Evolutionary conservation across 2,888 invertebrate genomes (phyloP).

Genomic region (Aporophyla lueneburgensis): DNA sequence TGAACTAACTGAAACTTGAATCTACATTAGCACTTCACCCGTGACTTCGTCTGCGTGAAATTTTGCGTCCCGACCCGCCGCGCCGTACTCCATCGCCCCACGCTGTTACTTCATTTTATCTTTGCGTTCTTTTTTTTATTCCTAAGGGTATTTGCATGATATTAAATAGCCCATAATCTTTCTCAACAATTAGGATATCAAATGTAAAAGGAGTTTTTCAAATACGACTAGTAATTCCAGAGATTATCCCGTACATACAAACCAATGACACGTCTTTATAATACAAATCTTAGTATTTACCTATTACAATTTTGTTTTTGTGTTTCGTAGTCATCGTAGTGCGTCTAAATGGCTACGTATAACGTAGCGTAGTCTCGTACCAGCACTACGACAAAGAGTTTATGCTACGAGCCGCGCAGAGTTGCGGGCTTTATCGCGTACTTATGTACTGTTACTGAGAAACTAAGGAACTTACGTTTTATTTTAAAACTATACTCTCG

Average conservation of each 20-base stretch:
- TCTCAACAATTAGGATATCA: no score
- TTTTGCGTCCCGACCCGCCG: background rate
- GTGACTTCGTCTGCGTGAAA: background rate
- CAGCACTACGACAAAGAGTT: constrained; percentile 28
- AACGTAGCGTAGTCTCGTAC: constrained; percentile 19
- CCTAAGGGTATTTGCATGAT: no score
- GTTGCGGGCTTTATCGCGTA: constrained; percentile 17
- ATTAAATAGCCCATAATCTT: no score
- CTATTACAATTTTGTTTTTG: constrained; percentile 14
- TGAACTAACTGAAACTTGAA: background rate
- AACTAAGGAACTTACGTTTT: constrained; percentile 19
- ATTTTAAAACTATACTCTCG: constrained; percentile 2
- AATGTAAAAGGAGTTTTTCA: no score
- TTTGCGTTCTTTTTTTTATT: no score
- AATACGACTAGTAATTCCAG: no score
- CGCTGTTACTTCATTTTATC: no score
- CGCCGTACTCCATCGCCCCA: no score
- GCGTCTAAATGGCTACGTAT: constrained; percentile 6
- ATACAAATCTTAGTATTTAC: no score
- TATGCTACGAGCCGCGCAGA: constrained; percentile 16
- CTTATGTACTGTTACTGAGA: constrained; percentile 16
- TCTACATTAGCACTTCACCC: background rate
- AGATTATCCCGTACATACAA: no score
- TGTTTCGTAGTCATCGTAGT: constrained; percentile 20
- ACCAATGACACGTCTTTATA: no score